Evolutionary conservation across 2,797 vertebrate genomes (phyloP).

Genomic region (Clarias platycephalus): DNA sequence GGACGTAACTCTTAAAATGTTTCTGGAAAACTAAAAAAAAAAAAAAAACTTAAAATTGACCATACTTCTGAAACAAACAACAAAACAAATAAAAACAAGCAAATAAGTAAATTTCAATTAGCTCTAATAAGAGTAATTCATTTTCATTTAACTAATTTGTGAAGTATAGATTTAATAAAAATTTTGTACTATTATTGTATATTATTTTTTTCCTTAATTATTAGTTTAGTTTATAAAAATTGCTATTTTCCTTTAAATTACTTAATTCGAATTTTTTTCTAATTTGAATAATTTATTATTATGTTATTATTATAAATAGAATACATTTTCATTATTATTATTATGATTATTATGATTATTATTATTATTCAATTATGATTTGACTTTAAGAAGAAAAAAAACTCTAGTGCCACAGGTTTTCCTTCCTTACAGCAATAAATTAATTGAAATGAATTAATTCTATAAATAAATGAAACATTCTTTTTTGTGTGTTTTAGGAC

Average conservation of each 20-base stretch:
- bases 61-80: too few relatives aligned
- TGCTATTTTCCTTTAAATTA: background rate
- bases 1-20: too few relatives aligned
- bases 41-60: too few relatives aligned
- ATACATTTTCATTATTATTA: background rate
- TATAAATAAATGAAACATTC: background rate
- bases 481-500: background rate
- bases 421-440: too few relatives aligned
- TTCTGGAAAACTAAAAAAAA: too few relatives aligned
- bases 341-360: background rate
- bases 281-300: background rate
- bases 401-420: background rate
- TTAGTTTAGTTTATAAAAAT: background rate
- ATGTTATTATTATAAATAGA: background rate
- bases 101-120: too few relatives aligned
- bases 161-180: background rate
- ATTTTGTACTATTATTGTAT: background rate
- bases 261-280: background rate
- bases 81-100: too few relatives aligned
- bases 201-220: background rate
- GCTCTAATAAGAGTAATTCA: background rate
- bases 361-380: background rate
- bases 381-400: background rate
- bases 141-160: background rate
- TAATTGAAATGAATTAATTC: background rate